Percentiles rank a stretch among this genome's conserved stretches.
phyloP scores from a whole-genome alignment of 2,888 invertebrate genomes.

The Orgyia antiqua region DNA sequence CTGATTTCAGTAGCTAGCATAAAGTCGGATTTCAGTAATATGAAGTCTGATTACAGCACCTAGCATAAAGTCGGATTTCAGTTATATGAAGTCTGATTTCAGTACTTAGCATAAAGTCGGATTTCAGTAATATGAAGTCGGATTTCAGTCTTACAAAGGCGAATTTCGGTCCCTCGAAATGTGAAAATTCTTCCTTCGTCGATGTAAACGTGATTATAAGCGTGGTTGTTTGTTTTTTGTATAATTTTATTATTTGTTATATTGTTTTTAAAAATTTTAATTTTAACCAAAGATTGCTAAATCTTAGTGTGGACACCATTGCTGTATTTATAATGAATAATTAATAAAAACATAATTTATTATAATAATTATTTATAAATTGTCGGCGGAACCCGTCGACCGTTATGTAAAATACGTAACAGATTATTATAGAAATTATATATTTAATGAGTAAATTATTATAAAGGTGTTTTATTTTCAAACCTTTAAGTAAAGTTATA shows the following conservation, averaged over 20 bases:
- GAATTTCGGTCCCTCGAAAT: conserved; percentile 2
- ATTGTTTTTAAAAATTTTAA: conserved; percentile 54
- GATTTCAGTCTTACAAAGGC: conserved; percentile 15
- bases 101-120: too few species aligned
- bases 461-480: conserved; percentile 21
- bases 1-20: too few species aligned
- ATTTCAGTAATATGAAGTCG: too few species aligned
- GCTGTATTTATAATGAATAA: conserved; percentile 40
- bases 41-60: too few species aligned
- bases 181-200: too few species aligned
- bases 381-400: conserved; percentile 15
- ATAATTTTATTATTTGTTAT: conserved; percentile 45
- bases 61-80: too few species aligned
- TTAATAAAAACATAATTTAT: conserved; percentile 38
- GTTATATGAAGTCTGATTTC: too few species aligned
- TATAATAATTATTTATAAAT: conserved; percentile 35
- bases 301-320: conserved; percentile 32
- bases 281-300: conserved; percentile 61
- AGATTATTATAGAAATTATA: conserved; percentile 65
- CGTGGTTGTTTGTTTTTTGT: conserved; percentile 42
- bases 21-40: too few species aligned
- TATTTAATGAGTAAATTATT: conserved; percentile 66
- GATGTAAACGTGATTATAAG: conserved; percentile 29
- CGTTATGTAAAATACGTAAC: conserved; percentile 56
- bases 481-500: too few species aligned